These are phyloP conservation scores for Pelodiscus sinensis DNA, from an alignment of 2,113 vertebrate genomes.

Conservation along the genomic window DNA sequence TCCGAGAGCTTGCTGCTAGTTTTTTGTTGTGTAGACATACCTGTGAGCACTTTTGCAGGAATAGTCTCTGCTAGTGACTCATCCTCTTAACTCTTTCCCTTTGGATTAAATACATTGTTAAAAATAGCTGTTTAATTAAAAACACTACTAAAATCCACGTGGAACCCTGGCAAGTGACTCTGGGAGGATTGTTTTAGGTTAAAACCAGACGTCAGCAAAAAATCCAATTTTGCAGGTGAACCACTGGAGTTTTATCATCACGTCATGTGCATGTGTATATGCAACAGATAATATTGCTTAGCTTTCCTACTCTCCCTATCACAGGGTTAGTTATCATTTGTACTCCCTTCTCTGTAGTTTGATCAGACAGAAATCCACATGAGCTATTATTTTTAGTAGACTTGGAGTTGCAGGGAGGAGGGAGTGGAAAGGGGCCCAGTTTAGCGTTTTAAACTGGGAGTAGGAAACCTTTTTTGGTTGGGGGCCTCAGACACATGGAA, in stretches of 20 bases:
- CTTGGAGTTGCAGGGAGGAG: not conserved
- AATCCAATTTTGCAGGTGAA: not conserved
- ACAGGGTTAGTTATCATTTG: fast-evolving
- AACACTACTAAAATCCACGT: not conserved
- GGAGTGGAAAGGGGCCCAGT: not conserved
- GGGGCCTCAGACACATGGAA: too few relatives aligned
- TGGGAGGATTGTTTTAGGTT: not conserved
- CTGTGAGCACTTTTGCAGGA: not conserved
- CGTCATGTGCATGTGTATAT: not conserved
- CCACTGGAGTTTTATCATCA: not conserved
- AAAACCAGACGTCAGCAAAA: not conserved
- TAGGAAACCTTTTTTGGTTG: too few relatives aligned
- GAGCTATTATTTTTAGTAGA: not conserved
- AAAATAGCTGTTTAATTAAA: not conserved
- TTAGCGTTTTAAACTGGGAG: not conserved
- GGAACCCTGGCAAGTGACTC: not conserved
- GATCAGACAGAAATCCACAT: not conserved
- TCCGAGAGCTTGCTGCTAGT: not conserved
- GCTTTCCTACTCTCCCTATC: not conserved
- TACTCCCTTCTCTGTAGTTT: not conserved
- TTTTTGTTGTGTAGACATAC: not conserved
- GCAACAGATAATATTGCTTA: not conserved
- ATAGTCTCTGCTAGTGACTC: not conserved
- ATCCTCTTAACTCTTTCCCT: not conserved
- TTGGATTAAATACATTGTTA: not conserved